Evolutionary conservation across 2,797 vertebrate genomes (phyloP), one percentile per base, ranked within the genome.

Genomic region (Lacerta bilineata): DNA sequence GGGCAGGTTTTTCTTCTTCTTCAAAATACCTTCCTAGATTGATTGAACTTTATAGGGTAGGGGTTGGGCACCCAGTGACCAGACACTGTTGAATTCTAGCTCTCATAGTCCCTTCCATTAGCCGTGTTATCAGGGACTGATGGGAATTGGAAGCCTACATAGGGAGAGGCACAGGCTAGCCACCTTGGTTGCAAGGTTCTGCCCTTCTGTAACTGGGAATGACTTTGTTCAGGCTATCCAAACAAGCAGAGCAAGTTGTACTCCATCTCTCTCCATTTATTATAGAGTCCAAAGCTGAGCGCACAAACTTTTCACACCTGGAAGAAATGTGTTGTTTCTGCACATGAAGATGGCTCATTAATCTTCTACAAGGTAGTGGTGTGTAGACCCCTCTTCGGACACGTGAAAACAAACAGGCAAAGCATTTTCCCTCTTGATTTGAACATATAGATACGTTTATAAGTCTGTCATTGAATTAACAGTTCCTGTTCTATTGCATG

Each of bases 401-500:
- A 25, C 36, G 23, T 59, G n/a, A 29, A 66, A 82, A 17, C 20
- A 46, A 43, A 3, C 8, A 9, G 27, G 59, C 43, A 68, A n/a
- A 5, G 23, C 5, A 1, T 55, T 33, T 74, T 39, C 20, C 10
- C 2, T 18, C 55, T 11, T 46, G 18, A 11, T 50, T 79, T 39
- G 25, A 64, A 68, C 25, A 36, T 3, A 25, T 7, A 17, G 5
- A 41, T 84, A 85, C 87, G 84, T 86, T 95, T 3, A 5, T 89
- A 90, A 76, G 88, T 83, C 89, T 36, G 11, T 90, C 80, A 87
- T 89, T 92, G 87, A 83, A 1, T 87, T 92, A 80, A 61, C 89
- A 89, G 88, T 93, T 93, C 90, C 75, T 90, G 85, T 5, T 83
- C 89, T 90, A 90, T 64, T 72, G 87, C 90, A 25, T 77, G 33